These are phyloP conservation scores for Leptura quadrifasciata DNA, from an alignment of 2,888 invertebrate species.

Conservation along the genomic window DNA sequence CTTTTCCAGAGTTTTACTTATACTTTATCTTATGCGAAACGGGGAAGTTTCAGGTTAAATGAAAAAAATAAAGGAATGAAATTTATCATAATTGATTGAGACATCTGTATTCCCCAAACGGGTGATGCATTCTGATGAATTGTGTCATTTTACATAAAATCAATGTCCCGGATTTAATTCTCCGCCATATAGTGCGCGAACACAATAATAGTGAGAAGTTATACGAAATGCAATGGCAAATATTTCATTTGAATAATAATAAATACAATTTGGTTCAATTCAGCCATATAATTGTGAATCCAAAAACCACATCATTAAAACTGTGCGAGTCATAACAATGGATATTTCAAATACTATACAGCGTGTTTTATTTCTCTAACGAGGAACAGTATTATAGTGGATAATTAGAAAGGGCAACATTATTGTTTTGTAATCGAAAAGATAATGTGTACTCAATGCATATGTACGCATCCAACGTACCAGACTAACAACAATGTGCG, in stretches of 20 bases:
- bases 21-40: slow-evolving; percentile 13
- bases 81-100: slow-evolving; percentile 57
- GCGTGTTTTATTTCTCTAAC: too few relatives aligned
- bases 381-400: too few relatives aligned
- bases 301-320: slow-evolving; percentile 38
- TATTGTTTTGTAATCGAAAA: too few relatives aligned
- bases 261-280: slow-evolving; percentile 39
- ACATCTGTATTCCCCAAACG: slow-evolving; percentile 54
- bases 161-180: slow-evolving; percentile 54
- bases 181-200: slow-evolving; percentile 48
- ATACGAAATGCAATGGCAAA: slow-evolving; percentile 22
- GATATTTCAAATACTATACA: neutral
- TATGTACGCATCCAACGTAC: too few relatives aligned
- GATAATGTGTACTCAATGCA: too few relatives aligned
- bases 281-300: slow-evolving; percentile 27
- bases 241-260: slow-evolving; percentile 45
- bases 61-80: slow-evolving; percentile 38
- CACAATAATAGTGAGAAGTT: slow-evolving; percentile 43
- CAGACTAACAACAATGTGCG: too few relatives aligned
- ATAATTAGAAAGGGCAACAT: too few relatives aligned
- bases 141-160: slow-evolving; percentile 56
- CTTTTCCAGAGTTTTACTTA: slow-evolving; percentile 34
- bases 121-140: slow-evolving; percentile 50
- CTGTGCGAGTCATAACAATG: neutral
- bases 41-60: slow-evolving; percentile 28